Conservation (phyloP, 1,140 invertebrate genomes). For the Penaeus vannamei region DNA sequence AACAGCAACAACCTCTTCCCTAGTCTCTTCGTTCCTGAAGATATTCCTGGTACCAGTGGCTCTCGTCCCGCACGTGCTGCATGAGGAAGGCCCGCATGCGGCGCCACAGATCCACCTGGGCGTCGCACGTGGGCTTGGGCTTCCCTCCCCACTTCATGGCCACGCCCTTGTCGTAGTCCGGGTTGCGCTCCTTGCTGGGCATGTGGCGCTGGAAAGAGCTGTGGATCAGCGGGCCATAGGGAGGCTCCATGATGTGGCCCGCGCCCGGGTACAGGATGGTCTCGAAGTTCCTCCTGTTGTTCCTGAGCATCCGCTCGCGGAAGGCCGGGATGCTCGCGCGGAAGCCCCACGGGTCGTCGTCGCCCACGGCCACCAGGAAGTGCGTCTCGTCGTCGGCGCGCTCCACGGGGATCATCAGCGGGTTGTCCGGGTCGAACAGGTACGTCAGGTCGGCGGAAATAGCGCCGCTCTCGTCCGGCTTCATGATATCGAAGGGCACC, state of each 20-base stretch:
- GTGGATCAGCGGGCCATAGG: conserved; percentile 47
- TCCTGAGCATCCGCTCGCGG: conserved; percentile 42
- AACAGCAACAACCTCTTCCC: not conserved
- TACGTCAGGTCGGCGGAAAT: not conserved
- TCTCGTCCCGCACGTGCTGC: conserved; percentile 42
- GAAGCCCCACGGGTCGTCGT: conserved; percentile 44
- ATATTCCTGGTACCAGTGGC: conserved; percentile 45
- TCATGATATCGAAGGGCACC: not conserved
- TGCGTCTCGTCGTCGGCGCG: conserved; percentile 60
- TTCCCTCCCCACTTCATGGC: conserved; percentile 54
- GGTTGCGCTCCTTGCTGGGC: not conserved
- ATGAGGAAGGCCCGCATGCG: conserved; percentile 51
- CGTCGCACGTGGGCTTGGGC: conserved; percentile 38
- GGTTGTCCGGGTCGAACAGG: conserved; percentile 6
- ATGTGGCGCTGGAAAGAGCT: conserved; percentile 45
- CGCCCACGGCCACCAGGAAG: conserved; percentile 54
- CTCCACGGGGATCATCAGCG: conserved; percentile 53
- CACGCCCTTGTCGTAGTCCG: not conserved
- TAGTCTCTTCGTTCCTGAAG: not conserved
- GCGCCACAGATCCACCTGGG: conserved; percentile 59
- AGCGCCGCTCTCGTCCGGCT: not conserved
- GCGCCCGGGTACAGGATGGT: conserved; percentile 58
- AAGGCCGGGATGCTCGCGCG: not conserved
- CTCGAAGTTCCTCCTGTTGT: conserved; percentile 54
- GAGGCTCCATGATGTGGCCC: conserved; percentile 62